Base-by-base conservation (phyloP, 1,140 invertebrate species). In the Drosophila orena region DNA sequence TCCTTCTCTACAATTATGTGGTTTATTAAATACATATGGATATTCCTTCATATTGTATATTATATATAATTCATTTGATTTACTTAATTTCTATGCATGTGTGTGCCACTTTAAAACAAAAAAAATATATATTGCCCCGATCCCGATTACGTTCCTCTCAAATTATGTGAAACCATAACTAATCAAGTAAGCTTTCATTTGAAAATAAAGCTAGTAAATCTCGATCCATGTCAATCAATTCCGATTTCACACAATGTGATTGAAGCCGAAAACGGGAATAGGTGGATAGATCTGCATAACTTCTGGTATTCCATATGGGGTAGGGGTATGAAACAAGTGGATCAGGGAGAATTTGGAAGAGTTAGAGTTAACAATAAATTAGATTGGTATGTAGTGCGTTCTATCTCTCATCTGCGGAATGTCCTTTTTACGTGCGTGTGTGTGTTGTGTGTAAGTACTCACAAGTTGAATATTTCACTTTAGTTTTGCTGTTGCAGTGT, bases 1-100 rank as follows among this genome's bases (percentile, higher is more conserved):
- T 55, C 37, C 38, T 27, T 72, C 20, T 46, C 35, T 60, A 71
- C 47, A 44, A 50, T 37, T 47, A 44, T 59, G 54, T 75, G 54
- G 62, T 79, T 77, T 73, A 56, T 79, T 78, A 57, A 79, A 78
- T 78, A 79, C 76, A 78, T 73, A 75, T 75, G 55, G 59, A 78
- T 79, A 79, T 56, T 57, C 64, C 49, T 22, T 57, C 61, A 77
- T 66, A 69, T 49, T 77, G 46, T 65, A 54, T 74, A 38, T 62
- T 78, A 57, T 77, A 73, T 77, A 52, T 81, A 62, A 73, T 81
- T 81, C 78, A 81, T 81, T 81, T 81, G 61, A 81, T 77, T 81
- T 81, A 81, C 79, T 81, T 81, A 81, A 64, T 42, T 40, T 46
- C 79, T 81, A 81, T 73, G 79, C 74, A 61, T 74, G 52, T 57